These are phyloP conservation scores for Cuniculus paca DNA, from an alignment of 2,797 vertebrate species.

Conservation along the genomic window DNA sequence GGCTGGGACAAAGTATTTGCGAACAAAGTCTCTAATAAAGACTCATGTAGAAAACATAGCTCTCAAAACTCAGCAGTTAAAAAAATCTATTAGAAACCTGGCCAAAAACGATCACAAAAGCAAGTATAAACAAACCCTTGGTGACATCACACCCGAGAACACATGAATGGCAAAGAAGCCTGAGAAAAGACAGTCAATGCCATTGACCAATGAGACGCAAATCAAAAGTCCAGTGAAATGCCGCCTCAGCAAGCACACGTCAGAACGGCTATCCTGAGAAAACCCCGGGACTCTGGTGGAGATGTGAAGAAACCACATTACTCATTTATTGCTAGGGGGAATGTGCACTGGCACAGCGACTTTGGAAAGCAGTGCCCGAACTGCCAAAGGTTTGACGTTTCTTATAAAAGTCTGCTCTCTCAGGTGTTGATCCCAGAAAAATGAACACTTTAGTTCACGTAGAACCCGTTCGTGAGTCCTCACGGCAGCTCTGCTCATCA, in stretches of 20 bases:
- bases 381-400: not conserved
- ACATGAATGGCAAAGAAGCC: not conserved
- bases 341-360: not conserved
- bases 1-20: not conserved
- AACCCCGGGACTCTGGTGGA: not conserved
- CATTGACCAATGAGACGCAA: not conserved
- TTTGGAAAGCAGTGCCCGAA: not conserved
- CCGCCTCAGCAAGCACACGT: not conserved
- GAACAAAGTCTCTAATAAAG: not conserved
- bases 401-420: not conserved
- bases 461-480: not conserved
- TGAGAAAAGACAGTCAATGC: not conserved
- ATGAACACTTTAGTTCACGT: not conserved
- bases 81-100: not conserved
- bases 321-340: not conserved
- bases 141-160: not conserved
- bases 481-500: not conserved
- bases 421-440: not conserved
- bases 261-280: not conserved
- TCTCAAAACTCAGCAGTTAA: not conserved
- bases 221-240: not conserved
- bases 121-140: not conserved
- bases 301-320: not conserved
- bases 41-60: not conserved
- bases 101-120: not conserved